Evolutionary conservation across 2,888 invertebrate species (phyloP).

Genomic region (Polymixis flavicincta): DNA sequence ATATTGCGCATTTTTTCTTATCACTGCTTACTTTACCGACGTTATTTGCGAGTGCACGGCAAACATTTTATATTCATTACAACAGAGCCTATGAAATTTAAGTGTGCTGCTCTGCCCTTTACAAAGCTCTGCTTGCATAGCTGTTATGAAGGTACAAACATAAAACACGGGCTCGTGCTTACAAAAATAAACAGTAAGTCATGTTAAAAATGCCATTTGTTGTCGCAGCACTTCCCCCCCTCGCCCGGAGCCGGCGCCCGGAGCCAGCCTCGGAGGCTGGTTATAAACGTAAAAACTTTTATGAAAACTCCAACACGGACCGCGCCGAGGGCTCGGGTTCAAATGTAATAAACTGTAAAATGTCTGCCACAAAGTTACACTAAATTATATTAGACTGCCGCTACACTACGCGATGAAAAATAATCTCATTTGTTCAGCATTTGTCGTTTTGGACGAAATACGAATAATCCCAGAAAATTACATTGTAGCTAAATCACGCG

Average conservation of each 20-base stretch:
- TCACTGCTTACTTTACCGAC: conserved; percentile 54
- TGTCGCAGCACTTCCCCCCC: conserved; percentile 72
- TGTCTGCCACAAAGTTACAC: conserved; percentile 75
- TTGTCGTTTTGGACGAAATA: conserved; percentile 39
- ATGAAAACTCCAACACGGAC: conserved; percentile 79
- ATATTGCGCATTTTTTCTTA: conserved; percentile 64
- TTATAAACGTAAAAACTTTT: conserved; percentile 86
- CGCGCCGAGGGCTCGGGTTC: conserved; percentile 72
- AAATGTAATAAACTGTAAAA: conserved; percentile 84
- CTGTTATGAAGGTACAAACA: conserved; percentile 67
- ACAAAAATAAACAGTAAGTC: conserved; percentile 75
- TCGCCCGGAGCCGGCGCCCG: conserved; percentile 13
- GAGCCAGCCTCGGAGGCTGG: conserved; percentile 64
- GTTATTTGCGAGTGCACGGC: conserved; percentile 63
- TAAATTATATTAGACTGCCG: conserved; percentile 75
- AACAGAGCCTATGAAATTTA: conserved; percentile 64
- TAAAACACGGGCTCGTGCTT: conserved; percentile 72
- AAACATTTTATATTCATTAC: conserved; percentile 67
- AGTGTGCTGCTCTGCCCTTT: conserved; percentile 61
- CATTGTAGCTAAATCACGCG: conserved; percentile 58
- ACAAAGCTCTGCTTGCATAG: conserved; percentile 67
- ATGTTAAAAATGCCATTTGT: conserved; percentile 80
- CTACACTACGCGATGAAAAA: conserved; percentile 67
- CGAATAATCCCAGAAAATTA: conserved; percentile 46
- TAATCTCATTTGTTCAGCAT: conserved; percentile 64